These are phyloP conservation scores for Nasonovia ribisnigri DNA, from an alignment of 2,888 invertebrate species.

Conservation along the genomic window DNA sequence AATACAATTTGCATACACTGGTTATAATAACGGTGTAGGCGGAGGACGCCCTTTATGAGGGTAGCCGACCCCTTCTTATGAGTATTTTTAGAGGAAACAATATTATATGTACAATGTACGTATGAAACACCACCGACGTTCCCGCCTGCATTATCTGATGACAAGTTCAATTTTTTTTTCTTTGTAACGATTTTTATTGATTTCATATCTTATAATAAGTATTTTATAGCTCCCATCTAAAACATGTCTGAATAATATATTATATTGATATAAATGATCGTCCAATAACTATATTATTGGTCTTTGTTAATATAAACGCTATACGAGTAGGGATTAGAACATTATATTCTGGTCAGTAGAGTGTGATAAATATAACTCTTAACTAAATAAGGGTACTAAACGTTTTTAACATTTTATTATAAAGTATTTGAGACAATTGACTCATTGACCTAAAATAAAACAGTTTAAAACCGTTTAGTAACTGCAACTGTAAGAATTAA, in stretches of 20 bases:
- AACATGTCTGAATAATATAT: not conserved
- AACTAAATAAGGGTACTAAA: not conserved
- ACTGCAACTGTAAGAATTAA: not conserved
- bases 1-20: slow-evolving; percentile 55
- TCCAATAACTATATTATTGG: not conserved
- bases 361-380: not conserved
- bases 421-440: not conserved
- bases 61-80: slow-evolving; percentile 28
- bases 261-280: not conserved
- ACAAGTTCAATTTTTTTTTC: slow-evolving; percentile 26
- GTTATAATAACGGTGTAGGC: slow-evolving; percentile 54
- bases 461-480: not conserved
- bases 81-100: slow-evolving; percentile 29
- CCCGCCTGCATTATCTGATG: not conserved
- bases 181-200: not conserved
- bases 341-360: not conserved
- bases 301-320: not conserved
- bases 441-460: not conserved
- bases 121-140: not conserved
- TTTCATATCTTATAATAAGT: not conserved
- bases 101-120: slow-evolving; percentile 23
- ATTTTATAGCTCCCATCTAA: not conserved
- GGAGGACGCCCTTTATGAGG: slow-evolving; percentile 33
- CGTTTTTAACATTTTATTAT: not conserved
- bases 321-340: not conserved